Conservation (phyloP, 2,888 invertebrate species). For the Sphaeridia pumilis region DNA sequence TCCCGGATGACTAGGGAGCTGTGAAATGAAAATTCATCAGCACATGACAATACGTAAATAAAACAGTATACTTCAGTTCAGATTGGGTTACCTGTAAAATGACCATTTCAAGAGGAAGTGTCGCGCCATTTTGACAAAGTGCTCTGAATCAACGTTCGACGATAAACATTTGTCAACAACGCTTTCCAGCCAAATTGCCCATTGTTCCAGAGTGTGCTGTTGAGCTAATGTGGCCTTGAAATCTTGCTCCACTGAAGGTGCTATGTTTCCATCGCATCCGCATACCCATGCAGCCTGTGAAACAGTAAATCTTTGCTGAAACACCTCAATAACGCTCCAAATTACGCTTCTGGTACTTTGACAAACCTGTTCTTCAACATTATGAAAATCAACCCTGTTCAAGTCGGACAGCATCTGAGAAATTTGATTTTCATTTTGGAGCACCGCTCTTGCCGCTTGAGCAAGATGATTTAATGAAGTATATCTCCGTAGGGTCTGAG, state of each 20-base stretch:
- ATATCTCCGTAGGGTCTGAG: conserved; percentile 87
- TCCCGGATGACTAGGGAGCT: conserved; percentile 97
- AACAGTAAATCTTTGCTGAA: not conserved
- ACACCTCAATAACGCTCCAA: not conserved
- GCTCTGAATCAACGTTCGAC: conserved; percentile 70
- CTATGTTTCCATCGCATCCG: conserved; percentile 77
- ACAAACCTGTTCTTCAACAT: conserved; percentile 68
- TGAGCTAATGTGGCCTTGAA: conserved; percentile 80
- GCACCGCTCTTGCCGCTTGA: conserved; percentile 85
- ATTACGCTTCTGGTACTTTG: not conserved
- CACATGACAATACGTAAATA: not conserved
- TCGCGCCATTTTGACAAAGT: conserved; percentile 71
- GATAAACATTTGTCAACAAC: conserved; percentile 83
- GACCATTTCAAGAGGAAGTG: conserved; percentile 98
- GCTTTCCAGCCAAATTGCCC: conserved; percentile 93
- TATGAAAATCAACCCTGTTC: conserved; percentile 94
- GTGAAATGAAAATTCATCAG: conserved; percentile 34
- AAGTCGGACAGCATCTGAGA: conserved; percentile 93
- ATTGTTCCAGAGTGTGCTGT: conserved; percentile 87
- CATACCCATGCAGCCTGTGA: conserved; percentile 92
- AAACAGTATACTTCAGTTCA: not conserved
- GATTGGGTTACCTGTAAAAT: conserved; percentile 66
- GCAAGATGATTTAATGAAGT: conserved; percentile 96
- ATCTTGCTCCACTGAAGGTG: conserved; percentile 76
- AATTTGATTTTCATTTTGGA: conserved; percentile 89